A percentile compares a stretch with the other conserved stretches of the same genome.
phyloP scores from a whole-genome alignment of 2,888 invertebrate genomes.

The Capitulum mitella region DNA sequence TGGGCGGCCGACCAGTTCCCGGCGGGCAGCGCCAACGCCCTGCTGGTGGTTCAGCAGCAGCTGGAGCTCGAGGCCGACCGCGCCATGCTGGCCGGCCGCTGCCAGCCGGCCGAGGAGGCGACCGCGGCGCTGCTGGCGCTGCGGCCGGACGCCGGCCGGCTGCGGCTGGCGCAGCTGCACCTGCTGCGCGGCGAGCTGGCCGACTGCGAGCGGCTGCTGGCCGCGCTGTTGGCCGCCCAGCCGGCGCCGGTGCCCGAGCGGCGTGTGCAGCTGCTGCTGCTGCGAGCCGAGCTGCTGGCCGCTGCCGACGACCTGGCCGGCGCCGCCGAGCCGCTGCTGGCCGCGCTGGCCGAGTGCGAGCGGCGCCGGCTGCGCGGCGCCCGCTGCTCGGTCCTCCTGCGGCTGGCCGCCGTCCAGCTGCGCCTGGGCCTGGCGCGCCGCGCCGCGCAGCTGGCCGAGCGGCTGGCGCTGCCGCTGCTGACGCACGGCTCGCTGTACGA shows the following conservation, averaged over 20 bases:
- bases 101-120: slow-evolving; percentile 61
- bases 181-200: slow-evolving; percentile 19
- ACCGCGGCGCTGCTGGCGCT: slow-evolving; percentile 60
- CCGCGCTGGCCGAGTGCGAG: slow-evolving; percentile 9
- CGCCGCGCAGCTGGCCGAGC: neutral
- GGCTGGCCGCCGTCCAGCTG: slow-evolving; percentile 2
- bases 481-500: slow-evolving; percentile 1
- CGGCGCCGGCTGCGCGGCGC: slow-evolving; percentile 10
- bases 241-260: slow-evolving; percentile 1
- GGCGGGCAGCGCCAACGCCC: too few relatives aligned
- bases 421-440: neutral
- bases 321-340: slow-evolving; percentile 14
- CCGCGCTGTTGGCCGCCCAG: neutral
- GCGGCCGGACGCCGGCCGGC: slow-evolving; percentile 44
- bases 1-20: slow-evolving; percentile 15
- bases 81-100: slow-evolving; percentile 48
- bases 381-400: slow-evolving; percentile 12
- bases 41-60: too few relatives aligned
- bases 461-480: neutral
- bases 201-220: neutral
- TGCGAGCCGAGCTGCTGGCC: neutral
- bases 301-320: neutral
- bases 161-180: neutral
- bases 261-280: neutral
- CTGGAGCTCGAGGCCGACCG: neutral